phyloP scores from a whole-genome alignment of 2,888 invertebrate genomes.

The Colletes collaris region DNA sequence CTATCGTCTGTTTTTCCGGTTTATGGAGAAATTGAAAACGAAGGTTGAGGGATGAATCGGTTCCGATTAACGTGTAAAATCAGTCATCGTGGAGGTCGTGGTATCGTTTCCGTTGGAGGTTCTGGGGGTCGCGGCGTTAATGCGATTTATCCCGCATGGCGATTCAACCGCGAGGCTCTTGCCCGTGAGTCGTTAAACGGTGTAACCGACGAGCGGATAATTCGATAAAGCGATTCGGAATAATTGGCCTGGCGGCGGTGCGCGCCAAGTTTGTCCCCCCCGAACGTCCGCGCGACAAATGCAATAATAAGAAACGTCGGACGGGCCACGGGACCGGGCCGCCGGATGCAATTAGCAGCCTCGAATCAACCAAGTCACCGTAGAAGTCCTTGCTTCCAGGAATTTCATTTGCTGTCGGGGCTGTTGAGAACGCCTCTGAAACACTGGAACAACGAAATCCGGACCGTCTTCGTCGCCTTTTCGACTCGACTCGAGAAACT shows the following conservation, averaged over 20 bases:
- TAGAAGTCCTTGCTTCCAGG: conserved; percentile 17
- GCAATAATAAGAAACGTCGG: conserved; percentile 53
- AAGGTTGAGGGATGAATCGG: no score
- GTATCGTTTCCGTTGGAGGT: conserved; percentile 8
- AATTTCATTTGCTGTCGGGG: conserved; percentile 33
- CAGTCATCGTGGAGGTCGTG: no score
- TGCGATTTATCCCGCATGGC: conserved; percentile 33
- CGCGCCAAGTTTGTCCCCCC: conserved; percentile 52
- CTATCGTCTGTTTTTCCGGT: no score
- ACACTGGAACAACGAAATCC: background rate
- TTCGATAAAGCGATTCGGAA: conserved; percentile 65
- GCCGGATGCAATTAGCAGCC: conserved; percentile 42
- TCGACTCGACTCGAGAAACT: background rate
- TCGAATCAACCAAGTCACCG: conserved; percentile 32
- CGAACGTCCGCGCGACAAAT: conserved; percentile 29
- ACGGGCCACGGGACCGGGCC: background rate
- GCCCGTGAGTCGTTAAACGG: conserved; percentile 42
- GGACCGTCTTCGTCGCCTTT: background rate
- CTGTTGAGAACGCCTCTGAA: conserved; percentile 1
- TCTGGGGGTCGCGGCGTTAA: background rate
- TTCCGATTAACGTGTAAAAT: no score
- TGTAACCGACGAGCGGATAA: conserved; percentile 58
- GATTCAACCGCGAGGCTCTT: conserved; percentile 14
- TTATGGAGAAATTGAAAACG: no score
- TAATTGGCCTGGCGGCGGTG: conserved; percentile 54